A percentile compares a stretch with the other conserved stretches of the same genome.
These are phyloP conservation scores for Acleris cristana DNA, from an alignment of 2,888 invertebrate species.

Conservation along the genomic window DNA sequence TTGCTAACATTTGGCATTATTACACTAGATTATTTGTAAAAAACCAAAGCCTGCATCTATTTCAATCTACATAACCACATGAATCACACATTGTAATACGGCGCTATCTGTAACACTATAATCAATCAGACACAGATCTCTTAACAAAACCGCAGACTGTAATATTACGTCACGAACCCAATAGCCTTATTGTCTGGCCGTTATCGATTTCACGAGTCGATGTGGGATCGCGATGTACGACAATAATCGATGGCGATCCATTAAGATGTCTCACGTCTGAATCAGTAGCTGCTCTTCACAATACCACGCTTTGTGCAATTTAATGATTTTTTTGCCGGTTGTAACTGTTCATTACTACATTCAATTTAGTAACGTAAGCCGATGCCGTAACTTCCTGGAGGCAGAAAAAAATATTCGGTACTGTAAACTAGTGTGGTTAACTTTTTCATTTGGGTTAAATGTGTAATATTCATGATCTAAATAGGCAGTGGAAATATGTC, in stretches of 20 bases:
- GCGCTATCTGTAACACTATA: constrained; percentile 55
- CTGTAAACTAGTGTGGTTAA: not conserved
- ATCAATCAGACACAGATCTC: constrained; percentile 60
- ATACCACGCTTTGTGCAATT: constrained; percentile 55
- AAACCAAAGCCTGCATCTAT: constrained; percentile 6
- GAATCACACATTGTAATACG: constrained; percentile 49
- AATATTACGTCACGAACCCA: constrained; percentile 61
- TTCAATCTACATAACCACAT: constrained; percentile 22
- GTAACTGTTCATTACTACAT: constrained; percentile 27
- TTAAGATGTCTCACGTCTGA: constrained; percentile 53
- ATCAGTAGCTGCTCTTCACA: constrained; percentile 52
- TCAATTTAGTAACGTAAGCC: constrained; percentile 25
- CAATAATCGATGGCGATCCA: constrained; percentile 51
- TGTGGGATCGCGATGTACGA: constrained; percentile 53
- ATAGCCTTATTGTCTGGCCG: constrained; percentile 51
- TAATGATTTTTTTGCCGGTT: constrained; percentile 53
- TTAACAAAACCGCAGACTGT: constrained; percentile 54
- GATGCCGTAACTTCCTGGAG: constrained; percentile 30
- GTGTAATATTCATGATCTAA: not conserved
- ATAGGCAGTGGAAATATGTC: not conserved
- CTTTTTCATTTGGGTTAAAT: not conserved
- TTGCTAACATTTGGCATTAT: too few species aligned
- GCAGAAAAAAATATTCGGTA: not conserved
- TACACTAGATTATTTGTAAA: not conserved
- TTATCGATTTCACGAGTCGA: constrained; percentile 64